Evolutionary conservation across 1,140 invertebrate genomes (phyloP), one percentile per base, ranked within the genome.

Genomic region (Brachystomella parvula): DNA sequence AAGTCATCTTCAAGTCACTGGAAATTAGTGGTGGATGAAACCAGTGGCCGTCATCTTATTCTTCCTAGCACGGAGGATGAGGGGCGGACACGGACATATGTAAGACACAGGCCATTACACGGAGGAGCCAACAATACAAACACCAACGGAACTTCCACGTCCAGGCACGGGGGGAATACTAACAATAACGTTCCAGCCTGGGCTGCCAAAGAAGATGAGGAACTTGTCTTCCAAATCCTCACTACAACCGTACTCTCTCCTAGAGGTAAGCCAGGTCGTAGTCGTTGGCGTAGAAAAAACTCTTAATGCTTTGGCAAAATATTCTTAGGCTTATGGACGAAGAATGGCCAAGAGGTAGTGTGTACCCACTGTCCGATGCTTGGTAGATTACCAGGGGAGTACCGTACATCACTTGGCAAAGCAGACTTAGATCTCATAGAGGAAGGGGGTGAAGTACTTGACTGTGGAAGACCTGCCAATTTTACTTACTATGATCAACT

Each of bases 401-500:
- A 6, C 39, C 21, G 53, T 33, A 35, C 53, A 35, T 28, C 2
- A n/a, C 49, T 47, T 44, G 39, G 39, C 57, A 31, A 56, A 47
- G 28, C 9, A 6, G 57, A 31, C 15, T 21, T 9, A 26, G 61
- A 61, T 58, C 58, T 49, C 30, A 44, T 35, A 39, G 47, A 53
- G 3, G 53, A 61, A 19, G 56, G 62, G 21, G 17, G 6, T 3
- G 44, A 53, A 31, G 47, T 53, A 2, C 53, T 92, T 63, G 88
- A 90, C 74, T 92, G 90, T 80, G 90, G 90, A 24, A 21, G 65
- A 56, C 64, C 61, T 39, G 67, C 89, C 0, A 92, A 92, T 78
- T 89, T 87, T 75, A 92, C 90, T 15, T 89, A 89, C 76, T 92
- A 92, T 79, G 90, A 92, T 75, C 90, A 90, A 78, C 79, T 94